phyloP scores from a whole-genome alignment of 2,888 invertebrate genomes.

The Strigamia crassipes region DNA sequence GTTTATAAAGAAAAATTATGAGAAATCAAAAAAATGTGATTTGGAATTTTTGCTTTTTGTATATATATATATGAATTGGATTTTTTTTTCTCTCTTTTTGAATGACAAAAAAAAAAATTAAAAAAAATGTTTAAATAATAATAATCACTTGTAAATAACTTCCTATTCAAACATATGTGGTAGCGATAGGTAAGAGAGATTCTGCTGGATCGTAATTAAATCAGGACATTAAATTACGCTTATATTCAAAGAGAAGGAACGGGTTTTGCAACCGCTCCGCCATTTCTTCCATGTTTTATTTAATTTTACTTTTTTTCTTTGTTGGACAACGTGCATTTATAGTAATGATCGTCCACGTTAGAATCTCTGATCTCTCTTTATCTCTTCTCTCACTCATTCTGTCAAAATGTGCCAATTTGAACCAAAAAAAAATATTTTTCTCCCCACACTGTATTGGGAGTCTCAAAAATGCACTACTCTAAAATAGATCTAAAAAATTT shows the following conservation, averaged over 20 bases:
- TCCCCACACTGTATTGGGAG: neutral
- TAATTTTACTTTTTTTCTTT: too few relatives aligned
- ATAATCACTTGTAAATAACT: slow-evolving; percentile 27
- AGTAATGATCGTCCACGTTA: neutral
- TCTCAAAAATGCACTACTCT: neutral
- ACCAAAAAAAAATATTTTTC: neutral
- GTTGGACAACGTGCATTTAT: neutral
- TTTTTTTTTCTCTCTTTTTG: neutral
- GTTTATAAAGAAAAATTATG: neutral
- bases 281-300: neutral
- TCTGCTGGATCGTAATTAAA: neutral
- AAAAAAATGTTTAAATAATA: neutral
- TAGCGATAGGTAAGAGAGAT: slow-evolving; percentile 17
- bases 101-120: too few relatives aligned
- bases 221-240: slow-evolving; percentile 23
- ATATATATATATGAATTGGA: neutral
- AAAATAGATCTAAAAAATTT: neutral
- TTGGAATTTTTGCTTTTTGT: neutral
- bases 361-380: neutral
- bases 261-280: neutral
- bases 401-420: neutral
- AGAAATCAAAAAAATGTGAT: neutral
- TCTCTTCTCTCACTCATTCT: slow-evolving; percentile 7
- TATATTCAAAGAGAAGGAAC: neutral
- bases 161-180: slow-evolving; percentile 33